Evolutionary conservation across 2,797 vertebrate species (phyloP).

Genomic region (Euthynnus affinis): DNA sequence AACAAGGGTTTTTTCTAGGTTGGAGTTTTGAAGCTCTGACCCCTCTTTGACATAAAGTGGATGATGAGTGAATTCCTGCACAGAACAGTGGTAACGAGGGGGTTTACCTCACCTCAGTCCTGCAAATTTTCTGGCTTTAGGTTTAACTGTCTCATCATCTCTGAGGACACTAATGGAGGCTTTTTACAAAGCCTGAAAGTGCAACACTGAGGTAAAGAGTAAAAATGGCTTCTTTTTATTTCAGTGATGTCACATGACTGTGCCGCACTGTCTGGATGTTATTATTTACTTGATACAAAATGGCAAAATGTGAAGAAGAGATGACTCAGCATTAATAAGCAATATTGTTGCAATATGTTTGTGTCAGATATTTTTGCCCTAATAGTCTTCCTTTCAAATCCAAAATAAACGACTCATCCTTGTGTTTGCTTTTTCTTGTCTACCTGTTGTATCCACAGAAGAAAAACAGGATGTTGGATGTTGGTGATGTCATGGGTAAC

Average conservation of each 20-base stretch:
- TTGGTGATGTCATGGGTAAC: background rate
- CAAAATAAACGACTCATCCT: slow-evolving; percentile 46
- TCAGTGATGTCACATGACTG: background rate
- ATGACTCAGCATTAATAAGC: slow-evolving; percentile 22
- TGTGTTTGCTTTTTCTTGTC: background rate
- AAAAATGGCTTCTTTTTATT: background rate
- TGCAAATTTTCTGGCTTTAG: background rate
- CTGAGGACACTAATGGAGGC: background rate
- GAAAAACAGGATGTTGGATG: too few species aligned
- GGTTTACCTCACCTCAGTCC: background rate
- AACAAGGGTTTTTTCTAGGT: background rate
- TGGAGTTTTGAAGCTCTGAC: background rate
- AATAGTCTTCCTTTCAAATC: slow-evolving; percentile 37
- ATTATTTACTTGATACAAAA: background rate
- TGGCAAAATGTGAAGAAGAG: slow-evolving; percentile 3
- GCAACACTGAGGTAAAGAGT: background rate
- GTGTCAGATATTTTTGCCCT: slow-evolving; percentile 15
- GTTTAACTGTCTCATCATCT: too few species aligned
- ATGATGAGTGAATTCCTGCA: slow-evolving; percentile 1
- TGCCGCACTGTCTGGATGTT: background rate
- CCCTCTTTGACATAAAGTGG: slow-evolving; percentile 9
- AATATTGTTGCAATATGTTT: slow-evolving; percentile 45
- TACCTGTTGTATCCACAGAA: background rate
- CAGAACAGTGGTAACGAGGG: background rate
- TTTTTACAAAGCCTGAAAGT: slow-evolving; percentile 1